Evolutionary conservation across 1,140 invertebrate genomes (phyloP), one percentile per base, ranked within the genome.

Genomic region (Bombus confusus): DNA sequence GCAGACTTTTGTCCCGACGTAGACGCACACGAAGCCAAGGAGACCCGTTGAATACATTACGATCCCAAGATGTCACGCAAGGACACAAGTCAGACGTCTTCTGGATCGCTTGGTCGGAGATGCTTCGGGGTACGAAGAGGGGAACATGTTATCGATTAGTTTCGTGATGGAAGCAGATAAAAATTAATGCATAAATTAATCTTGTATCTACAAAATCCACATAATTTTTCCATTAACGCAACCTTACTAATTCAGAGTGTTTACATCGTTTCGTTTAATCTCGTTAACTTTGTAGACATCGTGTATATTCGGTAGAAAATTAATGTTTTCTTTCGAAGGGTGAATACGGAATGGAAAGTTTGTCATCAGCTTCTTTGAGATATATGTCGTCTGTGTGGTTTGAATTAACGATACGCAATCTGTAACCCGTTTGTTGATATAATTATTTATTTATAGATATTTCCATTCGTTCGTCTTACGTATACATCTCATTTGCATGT

Each of bases 91-190:
- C 68, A 59, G 12, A 86, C 69, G 57, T 80, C 76, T 82, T 82
- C 75, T 34, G 31, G 62, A 18, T 52, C 52, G 64, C 25, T 62
- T 43, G 74, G 62, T 71, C 5, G 39, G 41, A 41, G 57, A 37
- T 37, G 39, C 6, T 37, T 31, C 41, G 22, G 43, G 59, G 64
- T 80, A 52, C 39, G 37, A 28, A 5, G 37, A 31, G 28, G 34
- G 18, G 69, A 76, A 72, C 74, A 80, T 85, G 47, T 52, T 22
- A 52, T 85, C 76, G 76, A 80, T 88, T 80, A 34, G 39, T 77
- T 80, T 57, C 28, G 25, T 12, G 57, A 22, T 22, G 0, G 18
- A 52, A 0, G 5, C 47, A 22, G 47, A 22, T 22, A 22, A 8
- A 18, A 22, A 52, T 8, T 52, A 52, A 52, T 22, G 47, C 6